Base-by-base conservation (phyloP, 2,113 vertebrate genomes). In the Acanthisitta chloris region DNA sequence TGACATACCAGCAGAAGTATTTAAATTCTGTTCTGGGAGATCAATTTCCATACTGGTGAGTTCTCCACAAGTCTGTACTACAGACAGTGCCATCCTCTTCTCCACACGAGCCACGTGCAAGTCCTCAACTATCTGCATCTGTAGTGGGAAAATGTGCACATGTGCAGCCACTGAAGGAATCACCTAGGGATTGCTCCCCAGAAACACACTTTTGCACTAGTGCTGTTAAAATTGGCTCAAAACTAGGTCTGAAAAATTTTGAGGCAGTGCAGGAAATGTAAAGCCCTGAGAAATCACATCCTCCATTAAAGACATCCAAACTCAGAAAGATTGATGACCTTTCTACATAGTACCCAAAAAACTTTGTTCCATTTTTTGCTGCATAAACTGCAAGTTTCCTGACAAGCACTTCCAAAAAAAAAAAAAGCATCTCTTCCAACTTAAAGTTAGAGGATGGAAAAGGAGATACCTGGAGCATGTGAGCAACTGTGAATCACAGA, bases 21-120 rank as follows among this genome's bases (percentile, higher is more conserved):
- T 96, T 40, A 94, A 76, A 49, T 97, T 94, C 61, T 98, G 98
- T 48, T 99, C 98, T 43, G 98, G 97, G 48, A 97, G 86, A 92
- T 99, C 99, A 87, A 99, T 99, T 55, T 99, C 99, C 99, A 99
- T 99, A 81, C 96, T 98, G 38, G 98, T 99, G 86, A 99, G 97
- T 55, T 99, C 99, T 86, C 98, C 99, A 62, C 98, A 98, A 66
- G 98, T 97, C 54, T 99, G 97, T 34, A 97, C 95, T 13, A 98
- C 95, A 74, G 98, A 91, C 62, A 99, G 96, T 13, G 97, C 98
- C 93, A 99, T 86, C 34, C 81, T 98, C 90, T 96, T 99, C 62
- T 98, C 98, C 90, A 97, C 96, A 54, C 99, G 98, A 49, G 99
- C 99, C 46, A 98, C 97, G 8, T 99, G 98, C 80, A 99, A 97